Evolutionary conservation across 2,113 vertebrate genomes (phyloP).

Genomic region (Mixornis gularis): DNA sequence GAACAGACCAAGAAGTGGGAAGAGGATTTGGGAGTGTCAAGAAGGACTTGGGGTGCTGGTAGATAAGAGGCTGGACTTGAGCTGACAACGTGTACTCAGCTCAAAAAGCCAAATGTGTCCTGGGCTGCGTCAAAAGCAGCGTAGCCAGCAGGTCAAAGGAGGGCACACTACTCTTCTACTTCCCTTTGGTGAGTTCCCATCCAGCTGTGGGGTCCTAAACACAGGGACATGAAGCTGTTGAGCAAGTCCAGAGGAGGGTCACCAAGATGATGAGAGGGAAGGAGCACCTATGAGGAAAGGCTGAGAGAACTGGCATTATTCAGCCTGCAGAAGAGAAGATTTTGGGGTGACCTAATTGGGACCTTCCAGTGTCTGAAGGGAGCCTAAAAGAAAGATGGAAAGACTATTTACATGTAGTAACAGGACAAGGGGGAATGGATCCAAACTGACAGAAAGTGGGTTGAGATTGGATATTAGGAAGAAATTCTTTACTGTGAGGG

Average conservation of each 20-base stretch:
- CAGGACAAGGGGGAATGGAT: background rate
- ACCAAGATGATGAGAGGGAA: background rate
- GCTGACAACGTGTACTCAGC: background rate
- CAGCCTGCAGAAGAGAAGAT: background rate
- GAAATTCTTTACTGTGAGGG: background rate
- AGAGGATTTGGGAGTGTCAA: background rate
- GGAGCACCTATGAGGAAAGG: background rate
- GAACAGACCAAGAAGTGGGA: background rate
- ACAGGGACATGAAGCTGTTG: background rate
- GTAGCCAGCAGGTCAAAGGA: background rate
- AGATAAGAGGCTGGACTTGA: background rate
- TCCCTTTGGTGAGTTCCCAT: background rate
- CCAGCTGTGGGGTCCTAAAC: background rate
- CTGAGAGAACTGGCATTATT: background rate
- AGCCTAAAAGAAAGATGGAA: background rate
- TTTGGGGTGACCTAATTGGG: background rate
- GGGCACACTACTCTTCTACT: background rate
- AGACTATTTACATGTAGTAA: background rate
- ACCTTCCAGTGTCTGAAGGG: background rate
- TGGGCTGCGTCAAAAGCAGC: background rate
- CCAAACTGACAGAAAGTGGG: background rate
- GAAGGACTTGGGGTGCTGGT: background rate
- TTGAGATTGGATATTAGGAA: background rate
- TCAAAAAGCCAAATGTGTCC: background rate
- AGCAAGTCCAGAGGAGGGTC: background rate